Base-by-base conservation (phyloP, 2,113 vertebrate species). In the Steatornis caripensis region DNA sequence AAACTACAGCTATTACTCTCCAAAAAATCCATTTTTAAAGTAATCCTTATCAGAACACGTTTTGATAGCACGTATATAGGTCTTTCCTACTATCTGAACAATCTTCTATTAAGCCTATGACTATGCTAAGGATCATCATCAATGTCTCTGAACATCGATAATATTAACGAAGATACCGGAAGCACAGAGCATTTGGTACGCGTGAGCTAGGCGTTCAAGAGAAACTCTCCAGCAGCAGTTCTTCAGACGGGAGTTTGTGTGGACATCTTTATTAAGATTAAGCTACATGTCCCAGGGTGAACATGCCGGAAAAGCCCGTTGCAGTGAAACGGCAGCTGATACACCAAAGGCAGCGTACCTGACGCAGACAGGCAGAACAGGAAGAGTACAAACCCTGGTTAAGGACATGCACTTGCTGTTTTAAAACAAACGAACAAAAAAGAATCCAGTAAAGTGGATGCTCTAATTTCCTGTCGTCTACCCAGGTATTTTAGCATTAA, bases 321-420 rank as follows among this genome's bases (percentile, higher is more conserved):
- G 20, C 5, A 80, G n/a, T 5, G 15, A 76, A 41, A 7, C 2
- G 20, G 64, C 1, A 53, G 53, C 34, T 8, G 65, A 1, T 1
- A 10, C 26, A n/a, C 37, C 12, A 16, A 27, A 43, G 34, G 21
- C 74, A 53, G 19, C 3, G 1, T 5, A 37, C 18, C 46, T 18
- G 27, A 36, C 1, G 1, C 27, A 23, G 61, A 48, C 29, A n/a
- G 55, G 46, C 30, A 54, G 23, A 57, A 45, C 0, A 30, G 34
- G 3, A 46, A 34, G 15, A 68, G 27, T 11, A 43, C 2, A 1
- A 48, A 18, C 24, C 5, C 7, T 0, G 2, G n/a, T 34, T 23
- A 27, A 64, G 68, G 48, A 86, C 80, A 30, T 0, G 1, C 17
- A 30, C 10, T 22, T 21, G 6, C 15, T 6, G 12, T 65, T 82